phyloP scores from a whole-genome alignment of 1,140 invertebrate species.

The Drosophila orosa region DNA sequence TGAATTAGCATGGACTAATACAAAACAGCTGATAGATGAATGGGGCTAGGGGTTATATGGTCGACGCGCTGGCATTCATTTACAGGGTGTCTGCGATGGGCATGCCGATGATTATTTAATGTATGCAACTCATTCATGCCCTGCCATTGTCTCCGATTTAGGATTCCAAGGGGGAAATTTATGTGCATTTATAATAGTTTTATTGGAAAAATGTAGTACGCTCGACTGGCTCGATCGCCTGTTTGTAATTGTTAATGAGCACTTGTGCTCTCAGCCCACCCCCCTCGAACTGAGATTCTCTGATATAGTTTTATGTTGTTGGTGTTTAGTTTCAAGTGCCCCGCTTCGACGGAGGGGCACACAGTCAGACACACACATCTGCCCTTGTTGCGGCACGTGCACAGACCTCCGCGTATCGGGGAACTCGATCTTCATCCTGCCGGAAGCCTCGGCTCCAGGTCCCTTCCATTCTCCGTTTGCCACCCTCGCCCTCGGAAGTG shows the following conservation, averaged over 20 bases:
- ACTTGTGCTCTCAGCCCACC: constrained; percentile 49
- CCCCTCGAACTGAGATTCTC: constrained; percentile 32
- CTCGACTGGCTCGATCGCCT: constrained; percentile 36
- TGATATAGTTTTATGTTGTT: constrained; percentile 36
- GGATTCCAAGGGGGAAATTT: constrained; percentile 51
- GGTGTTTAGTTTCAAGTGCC: constrained; percentile 52
- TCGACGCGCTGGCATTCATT: background rate
- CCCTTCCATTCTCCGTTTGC: constrained; percentile 7
- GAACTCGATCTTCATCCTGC: constrained; percentile 56
- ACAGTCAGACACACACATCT: constrained; percentile 51
- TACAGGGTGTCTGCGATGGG: constrained; percentile 41
- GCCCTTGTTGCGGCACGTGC: constrained; percentile 63
- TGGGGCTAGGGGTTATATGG: constrained; percentile 9
- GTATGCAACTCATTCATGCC: constrained; percentile 34
- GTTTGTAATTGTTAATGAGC: constrained; percentile 72
- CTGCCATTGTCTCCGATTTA: constrained; percentile 39
- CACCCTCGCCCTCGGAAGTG: constrained; percentile 18
- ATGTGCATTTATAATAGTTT: constrained; percentile 79
- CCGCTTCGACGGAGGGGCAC: constrained; percentile 5
- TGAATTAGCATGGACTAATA: constrained; percentile 41
- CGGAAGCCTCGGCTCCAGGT: constrained; percentile 39
- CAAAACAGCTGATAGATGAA: constrained; percentile 45
- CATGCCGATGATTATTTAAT: constrained; percentile 43
- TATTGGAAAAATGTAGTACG: constrained; percentile 63
- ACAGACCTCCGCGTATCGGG: constrained; percentile 45